Evolutionary conservation across 1,140 invertebrate genomes (phyloP), one percentile per base, ranked within the genome.

Genomic region (Phymorhynchus buccinoides): DNA sequence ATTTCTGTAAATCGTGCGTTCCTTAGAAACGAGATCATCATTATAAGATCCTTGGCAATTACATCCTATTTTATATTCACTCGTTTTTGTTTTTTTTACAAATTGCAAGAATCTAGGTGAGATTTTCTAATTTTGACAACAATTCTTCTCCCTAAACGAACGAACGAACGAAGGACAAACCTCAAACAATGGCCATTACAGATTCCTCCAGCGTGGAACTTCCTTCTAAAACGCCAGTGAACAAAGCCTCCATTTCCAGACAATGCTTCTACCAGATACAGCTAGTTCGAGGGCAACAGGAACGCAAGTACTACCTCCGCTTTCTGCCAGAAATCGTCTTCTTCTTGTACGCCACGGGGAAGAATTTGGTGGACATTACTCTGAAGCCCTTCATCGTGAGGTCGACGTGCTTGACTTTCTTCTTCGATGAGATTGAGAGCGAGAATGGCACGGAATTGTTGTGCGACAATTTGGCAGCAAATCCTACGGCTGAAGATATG

Each of bases 321-420:
- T 83, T 71, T 22, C 41, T 83, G 22, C 81, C 81, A 1, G 81
- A 83, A 30, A 27, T 83, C 81, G 44, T 83, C 62, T 83, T 83
- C 41, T 83, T 83, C 81, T 42, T 83, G 39, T 83, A 83, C 66
- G 81, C 81, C 3, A 66, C 81, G 14, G 81, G 81, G 62, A 83
- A 83, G 37, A 83, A 83, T 41, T 27, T 83, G 56, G 81, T 83
- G 81, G 81, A 83, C 81, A 83, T 83, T 66, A 83, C 81, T 4
- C 81, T 83, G 18, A 83, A 83, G 81, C 81, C 81, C 6, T 83
- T 83, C n/a, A 83, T 83, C 41, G 81, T 83, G 22, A n/a, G 62
- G 37, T 83, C 81, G 22, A 83, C 81, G 2, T 83, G 81, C 39
- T 9, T 83, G 81, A 22, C 81, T 12, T 71, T 39, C 62, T 71